These are phyloP conservation scores for Platerodrilus igneus DNA, from an alignment of 2,888 invertebrate species.

Conservation along the genomic window DNA sequence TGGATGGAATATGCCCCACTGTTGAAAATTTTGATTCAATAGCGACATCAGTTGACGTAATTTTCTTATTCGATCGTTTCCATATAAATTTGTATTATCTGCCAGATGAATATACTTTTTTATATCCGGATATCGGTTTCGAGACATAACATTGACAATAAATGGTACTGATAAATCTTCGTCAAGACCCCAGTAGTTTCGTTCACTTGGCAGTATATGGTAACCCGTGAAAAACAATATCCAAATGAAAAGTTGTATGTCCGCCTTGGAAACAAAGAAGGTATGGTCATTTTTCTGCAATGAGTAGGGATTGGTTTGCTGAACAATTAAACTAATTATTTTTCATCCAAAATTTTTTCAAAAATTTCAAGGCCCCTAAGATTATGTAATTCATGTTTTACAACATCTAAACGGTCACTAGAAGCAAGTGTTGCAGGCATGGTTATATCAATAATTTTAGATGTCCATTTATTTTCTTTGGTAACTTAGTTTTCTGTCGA, in stretches of 20 bases:
- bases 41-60: no score
- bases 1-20: no score
- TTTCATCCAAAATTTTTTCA: slow-evolving; percentile 4
- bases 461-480: no score
- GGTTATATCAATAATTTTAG: not conserved
- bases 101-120: no score
- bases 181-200: slow-evolving; percentile 4
- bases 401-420: slow-evolving; percentile 1
- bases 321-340: no score
- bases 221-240: slow-evolving; percentile 2
- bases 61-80: no score
- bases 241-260: slow-evolving; percentile 2
- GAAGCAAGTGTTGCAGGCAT: slow-evolving; percentile 2
- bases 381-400: slow-evolving; percentile 3
- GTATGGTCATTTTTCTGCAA: slow-evolving; percentile 5
- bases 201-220: slow-evolving; percentile 3
- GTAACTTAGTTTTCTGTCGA: no score
- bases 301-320: slow-evolving; percentile 7
- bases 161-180: slow-evolving; percentile 9
- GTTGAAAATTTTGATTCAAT: no score
- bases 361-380: slow-evolving; percentile 1
- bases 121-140: no score
- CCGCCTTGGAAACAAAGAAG: slow-evolving; percentile 3
- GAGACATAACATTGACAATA: no score
- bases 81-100: no score